phyloP scores from a whole-genome alignment of 2,797 vertebrate genomes.

The Diglossa cyanea region DNA sequence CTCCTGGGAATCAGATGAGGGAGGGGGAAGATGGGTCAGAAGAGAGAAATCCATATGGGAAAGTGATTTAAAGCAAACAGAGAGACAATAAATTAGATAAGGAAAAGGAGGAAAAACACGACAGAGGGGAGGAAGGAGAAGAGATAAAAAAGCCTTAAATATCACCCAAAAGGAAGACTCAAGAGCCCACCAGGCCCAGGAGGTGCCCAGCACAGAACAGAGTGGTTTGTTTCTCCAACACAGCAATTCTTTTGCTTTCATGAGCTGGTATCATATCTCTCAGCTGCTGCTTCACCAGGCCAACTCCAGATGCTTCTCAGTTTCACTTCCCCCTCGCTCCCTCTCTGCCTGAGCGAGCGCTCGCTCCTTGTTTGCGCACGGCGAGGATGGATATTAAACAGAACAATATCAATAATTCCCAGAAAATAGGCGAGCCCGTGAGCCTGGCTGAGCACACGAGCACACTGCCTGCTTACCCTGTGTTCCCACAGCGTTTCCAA shows the following conservation, averaged over 20 bases:
- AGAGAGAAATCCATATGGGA: conserved; percentile 4
- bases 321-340: conserved; percentile 34
- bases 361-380: conserved; percentile 2
- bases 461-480: not conserved
- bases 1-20: conserved; percentile 9
- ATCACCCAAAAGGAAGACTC: not conserved
- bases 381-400: conserved; percentile 56
- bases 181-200: not conserved
- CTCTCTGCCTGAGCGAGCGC: not conserved
- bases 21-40: conserved; percentile 15
- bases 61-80: conserved; percentile 35
- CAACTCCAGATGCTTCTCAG: conserved; percentile 31
- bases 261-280: conserved; percentile 42
- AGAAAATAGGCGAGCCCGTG: conserved; percentile 1
- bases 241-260: conserved; percentile 23
- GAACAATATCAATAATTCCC: conserved; percentile 53
- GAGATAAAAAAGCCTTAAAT: not conserved
- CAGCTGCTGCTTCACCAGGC: conserved; percentile 32
- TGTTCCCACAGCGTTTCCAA: not conserved
- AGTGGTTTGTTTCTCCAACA: conserved; percentile 16
- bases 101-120: conserved; percentile 1
- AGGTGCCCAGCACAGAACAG: conserved; percentile 15
- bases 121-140: not conserved
- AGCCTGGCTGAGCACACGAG: conserved; percentile 9
- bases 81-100: not conserved